Conservation (phyloP, 2,797 vertebrate species). For the Sphenopsis melanotis region DNA sequence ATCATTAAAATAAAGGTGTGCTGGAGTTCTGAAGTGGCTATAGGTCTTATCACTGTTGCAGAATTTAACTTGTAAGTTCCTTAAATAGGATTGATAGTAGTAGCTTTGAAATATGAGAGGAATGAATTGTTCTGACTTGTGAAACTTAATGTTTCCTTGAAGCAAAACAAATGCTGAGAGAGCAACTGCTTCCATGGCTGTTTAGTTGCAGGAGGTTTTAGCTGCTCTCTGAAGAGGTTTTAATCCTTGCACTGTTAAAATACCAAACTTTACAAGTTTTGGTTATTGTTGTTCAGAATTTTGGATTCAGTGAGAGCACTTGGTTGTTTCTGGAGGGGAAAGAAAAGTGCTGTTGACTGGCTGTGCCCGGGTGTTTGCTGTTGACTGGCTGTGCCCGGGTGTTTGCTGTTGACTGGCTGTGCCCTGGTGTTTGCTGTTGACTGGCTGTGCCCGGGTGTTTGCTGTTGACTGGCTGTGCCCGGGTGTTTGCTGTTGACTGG, state of each 20-base stretch:
- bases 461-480: neutral
- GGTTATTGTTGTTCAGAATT: neutral
- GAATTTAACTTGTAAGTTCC: neutral
- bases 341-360: neutral
- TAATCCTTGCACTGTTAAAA: neutral
- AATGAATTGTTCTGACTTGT: neutral
- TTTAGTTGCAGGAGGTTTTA: neutral
- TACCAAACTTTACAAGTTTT: neutral
- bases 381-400: neutral
- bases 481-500: neutral
- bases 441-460: neutral
- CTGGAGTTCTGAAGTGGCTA: neutral
- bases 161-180: neutral
- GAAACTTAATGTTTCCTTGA: neutral
- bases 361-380: neutral
- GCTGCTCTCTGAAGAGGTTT: neutral
- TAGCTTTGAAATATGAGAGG: neutral
- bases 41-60: neutral
- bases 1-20: neutral
- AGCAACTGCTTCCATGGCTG: neutral
- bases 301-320: neutral
- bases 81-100: neutral
- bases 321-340: neutral
- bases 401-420: neutral
- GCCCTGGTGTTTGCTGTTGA: neutral